Percentiles rank a stretch among this genome's conserved stretches.
phyloP scores from a whole-genome alignment of 1,140 invertebrate species.

The Melanaphis sacchari region DNA sequence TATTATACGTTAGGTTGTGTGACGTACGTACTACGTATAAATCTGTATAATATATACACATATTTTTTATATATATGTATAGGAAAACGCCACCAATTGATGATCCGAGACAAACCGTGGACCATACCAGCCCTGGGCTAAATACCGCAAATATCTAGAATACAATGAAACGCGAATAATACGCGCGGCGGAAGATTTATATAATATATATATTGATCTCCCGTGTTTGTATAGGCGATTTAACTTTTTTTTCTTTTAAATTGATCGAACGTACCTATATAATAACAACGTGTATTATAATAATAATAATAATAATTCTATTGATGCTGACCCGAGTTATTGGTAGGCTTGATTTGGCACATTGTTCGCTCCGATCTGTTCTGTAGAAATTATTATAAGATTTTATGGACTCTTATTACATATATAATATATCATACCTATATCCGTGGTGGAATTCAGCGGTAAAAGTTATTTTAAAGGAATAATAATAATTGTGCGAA shows the following conservation, averaged over 20 bases:
- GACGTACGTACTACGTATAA: not conserved
- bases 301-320: not conserved
- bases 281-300: not conserved
- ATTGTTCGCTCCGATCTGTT: not conserved
- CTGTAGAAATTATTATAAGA: not conserved
- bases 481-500: slow-evolving; percentile 14
- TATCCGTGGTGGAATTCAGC: not conserved
- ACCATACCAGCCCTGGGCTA: not conserved
- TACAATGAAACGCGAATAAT: not conserved
- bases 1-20: not conserved
- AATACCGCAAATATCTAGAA: slow-evolving; percentile 5
- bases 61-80: not conserved
- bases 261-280: not conserved
- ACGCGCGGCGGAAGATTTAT: not conserved
- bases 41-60: not conserved
- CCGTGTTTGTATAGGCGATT: slow-evolving; percentile 41
- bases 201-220: not conserved
- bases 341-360: slow-evolving; percentile 5
- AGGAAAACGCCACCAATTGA: slow-evolving; percentile 21
- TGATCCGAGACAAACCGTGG: not conserved
- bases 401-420: not conserved
- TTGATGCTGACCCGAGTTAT: not conserved
- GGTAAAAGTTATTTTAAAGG: not conserved
- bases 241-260: slow-evolving; percentile 40
- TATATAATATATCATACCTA: not conserved